Evolutionary conservation across 2,113 vertebrate genomes (phyloP).

Genomic region (Lophura nycthemera): DNA sequence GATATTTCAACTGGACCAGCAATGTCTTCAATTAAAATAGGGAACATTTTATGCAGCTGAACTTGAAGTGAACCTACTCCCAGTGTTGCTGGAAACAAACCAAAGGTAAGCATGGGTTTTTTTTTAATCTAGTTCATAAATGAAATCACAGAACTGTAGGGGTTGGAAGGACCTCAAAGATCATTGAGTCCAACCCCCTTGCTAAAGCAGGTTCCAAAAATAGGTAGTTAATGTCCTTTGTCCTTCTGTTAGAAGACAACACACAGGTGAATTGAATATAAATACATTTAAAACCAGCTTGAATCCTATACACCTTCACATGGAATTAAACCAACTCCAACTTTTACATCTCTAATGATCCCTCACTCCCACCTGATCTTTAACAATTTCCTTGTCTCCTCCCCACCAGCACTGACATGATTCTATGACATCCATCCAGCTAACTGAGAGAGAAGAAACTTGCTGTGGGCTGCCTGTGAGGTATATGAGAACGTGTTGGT

Average conservation of each 20-base stretch:
- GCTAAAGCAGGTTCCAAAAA: background rate
- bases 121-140: background rate
- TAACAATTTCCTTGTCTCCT: background rate
- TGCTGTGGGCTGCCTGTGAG: background rate
- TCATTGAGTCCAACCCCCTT: too few species aligned
- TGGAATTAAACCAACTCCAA: background rate
- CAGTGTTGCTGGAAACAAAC: background rate
- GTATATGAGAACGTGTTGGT: background rate
- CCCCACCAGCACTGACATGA: background rate
- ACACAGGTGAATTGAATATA: background rate
- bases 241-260: background rate
- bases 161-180: too few species aligned
- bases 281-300: background rate
- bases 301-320: background rate
- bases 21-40: background rate
- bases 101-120: background rate
- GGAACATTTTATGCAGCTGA: background rate
- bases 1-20: background rate
- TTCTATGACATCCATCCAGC: background rate
- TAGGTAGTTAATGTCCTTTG: background rate
- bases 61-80: background rate
- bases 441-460: background rate
- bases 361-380: rapidly evolving
- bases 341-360: rapidly evolving
- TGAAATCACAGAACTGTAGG: too few species aligned